Percentiles rank a stretch among this genome's conserved stretches.
Evolutionary conservation across 2,888 invertebrate genomes (phyloP).

Genomic region (Dimorphilus gyrociliatus): DNA sequence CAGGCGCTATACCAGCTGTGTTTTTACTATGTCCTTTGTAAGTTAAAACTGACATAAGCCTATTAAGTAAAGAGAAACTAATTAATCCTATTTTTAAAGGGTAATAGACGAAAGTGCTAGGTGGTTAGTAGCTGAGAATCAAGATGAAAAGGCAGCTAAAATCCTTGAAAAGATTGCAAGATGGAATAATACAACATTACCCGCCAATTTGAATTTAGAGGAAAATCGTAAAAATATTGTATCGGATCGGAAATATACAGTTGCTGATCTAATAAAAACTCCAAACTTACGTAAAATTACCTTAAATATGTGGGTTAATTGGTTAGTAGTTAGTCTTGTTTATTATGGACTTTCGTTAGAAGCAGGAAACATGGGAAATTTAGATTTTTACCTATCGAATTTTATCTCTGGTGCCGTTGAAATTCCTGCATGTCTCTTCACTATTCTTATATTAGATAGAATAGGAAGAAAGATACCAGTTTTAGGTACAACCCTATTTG

Average conservation of each 20-base stretch:
- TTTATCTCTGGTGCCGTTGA: constrained; percentile 4
- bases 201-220: constrained; percentile 1
- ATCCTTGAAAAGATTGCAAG: constrained; percentile 4
- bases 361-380: constrained; percentile 3
- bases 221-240: constrained; percentile 4
- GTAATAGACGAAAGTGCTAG: constrained; percentile 4
- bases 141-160: constrained; percentile 3
- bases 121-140: constrained; percentile 3
- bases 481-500: no score
- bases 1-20: no score
- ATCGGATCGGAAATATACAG: not conserved
- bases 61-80: no score
- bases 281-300: constrained; percentile 2
- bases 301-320: constrained; percentile 1
- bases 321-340: no score
- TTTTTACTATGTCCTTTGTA: no score
- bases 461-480: no score
- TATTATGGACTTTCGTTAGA: no score
- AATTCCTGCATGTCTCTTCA: constrained; percentile 1
- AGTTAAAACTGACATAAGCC: no score
- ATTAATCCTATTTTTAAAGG: constrained; percentile 1
- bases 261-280: constrained; percentile 1
- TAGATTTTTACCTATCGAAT: constrained; percentile 5
- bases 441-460: constrained; percentile 2
- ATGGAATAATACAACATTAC: constrained; percentile 3